A percentile compares a stretch with the other conserved stretches of the same genome.
Evolutionary conservation across 2,113 vertebrate species (phyloP).

Genomic region (Tychaedon coryphoeus): DNA sequence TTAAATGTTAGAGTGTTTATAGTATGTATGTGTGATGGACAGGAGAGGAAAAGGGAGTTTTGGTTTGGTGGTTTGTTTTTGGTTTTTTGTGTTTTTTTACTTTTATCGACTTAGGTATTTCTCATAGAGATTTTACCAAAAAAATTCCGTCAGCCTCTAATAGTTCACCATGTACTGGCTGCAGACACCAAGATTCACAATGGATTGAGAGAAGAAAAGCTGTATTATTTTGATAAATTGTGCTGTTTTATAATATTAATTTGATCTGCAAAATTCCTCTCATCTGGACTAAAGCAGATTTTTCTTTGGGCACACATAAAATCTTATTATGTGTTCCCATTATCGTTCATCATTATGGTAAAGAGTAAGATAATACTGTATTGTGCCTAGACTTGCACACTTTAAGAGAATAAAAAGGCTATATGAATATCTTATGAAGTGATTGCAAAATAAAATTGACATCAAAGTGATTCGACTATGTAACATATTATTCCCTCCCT

Average conservation of each 20-base stretch:
- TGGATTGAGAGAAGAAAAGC: constrained; percentile 4
- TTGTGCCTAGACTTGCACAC: constrained; percentile 23
- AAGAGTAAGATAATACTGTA: constrained; percentile 43
- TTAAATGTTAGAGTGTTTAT: background rate
- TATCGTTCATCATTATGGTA: constrained; percentile 48
- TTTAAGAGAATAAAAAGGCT: constrained; percentile 21
- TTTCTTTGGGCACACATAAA: constrained; percentile 46
- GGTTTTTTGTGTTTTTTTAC: background rate
- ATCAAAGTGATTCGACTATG: constrained; percentile 27
- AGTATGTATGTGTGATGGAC: background rate
- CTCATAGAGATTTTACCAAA: background rate
- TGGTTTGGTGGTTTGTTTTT: background rate
- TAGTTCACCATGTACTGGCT: background rate
- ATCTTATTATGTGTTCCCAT: constrained; percentile 41
- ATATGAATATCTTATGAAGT: constrained; percentile 52
- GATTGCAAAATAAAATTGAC: constrained; percentile 49
- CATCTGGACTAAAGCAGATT: constrained; percentile 3
- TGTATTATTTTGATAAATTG: constrained; percentile 34
- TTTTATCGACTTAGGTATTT: background rate
- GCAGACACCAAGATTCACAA: background rate
- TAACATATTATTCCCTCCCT: background rate
- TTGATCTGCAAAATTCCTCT: constrained; percentile 30
- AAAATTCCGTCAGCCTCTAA: background rate
- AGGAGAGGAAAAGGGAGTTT: background rate
- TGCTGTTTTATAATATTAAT: constrained; percentile 32